Evolutionary conservation across 2,113 vertebrate genomes (phyloP).

Genomic region (Danio rerio): GRCz12tu NC_133180.1:32217501-32218000

Average conservation of each 20-base stretch:
- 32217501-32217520: too few relatives aligned
- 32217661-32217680: neutral
- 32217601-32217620: neutral
- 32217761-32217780: neutral
- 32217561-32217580: too few relatives aligned
- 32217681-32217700: neutral
- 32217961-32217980: constrained; percentile 46
- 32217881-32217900: neutral
- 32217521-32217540: too few relatives aligned
- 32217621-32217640: neutral
- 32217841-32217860: neutral
- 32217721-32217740: neutral
- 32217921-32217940: constrained; percentile 53
- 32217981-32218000: constrained; percentile 46
- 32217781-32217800: neutral
- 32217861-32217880: neutral
- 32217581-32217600: too few relatives aligned
- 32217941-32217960: constrained; percentile 50
- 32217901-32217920: neutral
- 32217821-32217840: constrained; percentile 16
- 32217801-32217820: neutral
- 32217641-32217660: neutral
- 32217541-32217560: too few relatives aligned
- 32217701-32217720: neutral
- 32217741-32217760: neutral